Base-by-base conservation (phyloP, 2,888 invertebrate genomes). In the Dichetophora obliterata region DNA sequence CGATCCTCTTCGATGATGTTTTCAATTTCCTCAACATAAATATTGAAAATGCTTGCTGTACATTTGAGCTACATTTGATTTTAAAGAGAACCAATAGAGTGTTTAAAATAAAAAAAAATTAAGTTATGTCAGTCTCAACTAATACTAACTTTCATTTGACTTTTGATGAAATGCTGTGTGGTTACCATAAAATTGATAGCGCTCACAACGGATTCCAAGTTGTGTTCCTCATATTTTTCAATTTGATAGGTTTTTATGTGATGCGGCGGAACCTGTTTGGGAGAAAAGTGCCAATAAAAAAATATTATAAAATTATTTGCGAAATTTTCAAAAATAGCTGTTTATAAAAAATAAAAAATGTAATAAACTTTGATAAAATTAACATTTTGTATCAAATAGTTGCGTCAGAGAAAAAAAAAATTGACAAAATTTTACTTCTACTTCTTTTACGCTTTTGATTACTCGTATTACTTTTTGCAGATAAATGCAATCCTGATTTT, bases 21-120 rank as follows among this genome's bases (percentile, higher is more conserved):
- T 78, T 90, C 90, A 70, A 88, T 85, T 84, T 88, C 88, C 81
- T 89, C 88, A 72, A 88, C 87, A 78, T 89, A 90, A 79, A 90
- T 89, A 77, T 88, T 86, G 78, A 88, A 88, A 78, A 90, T 88
- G 73, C 84, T 84, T n/a, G 89, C 88, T 37, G 86, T 85, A 81
- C 89, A 90, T 83, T 88, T 89, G 14, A 90, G 85, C 89, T 90
- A 43, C 5, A 8, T 31, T 22, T 52, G 3, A 16, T 65, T 31
- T 75, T n/a, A 48, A 14, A n/a, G 11, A 37, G 50, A 19, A n/a
- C 31, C 22, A 75, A 52, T n/a, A 59, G 52, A 65, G 16, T 22
- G 3, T 3, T 3, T 31, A 31, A 8, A 11, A 14, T 1, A 27
- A 24, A 31, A 61, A 6, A 19, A 63, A n/a, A 14, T 0, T 2